Base-by-base conservation (phyloP, 2,113 vertebrate species). In the Perognathus longimembris region DNA sequence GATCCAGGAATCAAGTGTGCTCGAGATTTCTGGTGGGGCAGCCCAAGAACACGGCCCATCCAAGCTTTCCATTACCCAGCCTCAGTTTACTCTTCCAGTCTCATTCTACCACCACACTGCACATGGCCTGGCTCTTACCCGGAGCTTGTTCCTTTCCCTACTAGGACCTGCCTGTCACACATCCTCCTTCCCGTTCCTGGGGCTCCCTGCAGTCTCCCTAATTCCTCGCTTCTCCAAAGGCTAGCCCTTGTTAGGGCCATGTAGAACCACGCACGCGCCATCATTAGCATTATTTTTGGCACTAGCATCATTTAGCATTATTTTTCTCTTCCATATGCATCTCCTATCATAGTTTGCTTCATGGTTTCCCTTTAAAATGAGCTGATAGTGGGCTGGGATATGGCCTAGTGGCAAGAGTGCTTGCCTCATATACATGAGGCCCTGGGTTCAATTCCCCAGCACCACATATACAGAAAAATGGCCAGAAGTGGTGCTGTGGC, bases 151-250 rank as follows among this genome's bases (percentile, higher is more conserved):
- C 30, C 22, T 61, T 70, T 67, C n/a, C 6, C 76, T 71, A 34
- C 69, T 3, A 21, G 66, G 28, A 79, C 1, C 0, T 6, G 1
- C 14, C 63, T 30, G 8, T 22, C 2, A 0, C 0, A 1, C 17
- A 4, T 36, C 66, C 2, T 12, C 8, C 12, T 34, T 36, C 18
- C 11, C 1, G 21, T 32, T 36, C 34, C 22, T 50, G 5, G 17
- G 10, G 32, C 15, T 78, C 36, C 38, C 22, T 63, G 5, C 20
- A 1, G 24, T 5, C 0, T 28, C n/a, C 88, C 83, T 30, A 69
- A 7, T 38, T 6, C n/a, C 28, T 69, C 38, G 3, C 0, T 59
- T 26, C 22, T 32, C 32, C 24, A 38, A 71, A 38, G 26, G 34
- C 77, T 32, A 4, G 61, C 54, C 66, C 63, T 61, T 70, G 20